Base-by-base conservation (phyloP, 2,888 invertebrate species). In the Argynnis bischoffii region DNA sequence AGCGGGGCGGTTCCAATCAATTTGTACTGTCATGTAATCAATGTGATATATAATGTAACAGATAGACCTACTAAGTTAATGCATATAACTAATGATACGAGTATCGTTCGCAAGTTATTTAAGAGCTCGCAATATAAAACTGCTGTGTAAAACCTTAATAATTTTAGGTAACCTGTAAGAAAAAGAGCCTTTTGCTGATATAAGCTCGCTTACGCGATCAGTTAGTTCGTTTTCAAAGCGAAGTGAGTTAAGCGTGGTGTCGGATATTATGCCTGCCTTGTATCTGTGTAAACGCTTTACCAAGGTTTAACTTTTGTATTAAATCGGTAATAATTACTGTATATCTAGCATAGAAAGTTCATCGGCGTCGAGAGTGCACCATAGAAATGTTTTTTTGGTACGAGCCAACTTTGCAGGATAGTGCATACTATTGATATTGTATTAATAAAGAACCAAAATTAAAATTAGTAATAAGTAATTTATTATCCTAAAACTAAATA, bases 391-490 rank as follows among this genome's bases (percentile, higher is more conserved):
- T 73, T 72, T 89, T 87, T 90, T 86, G 88, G 88, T 89, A 90
- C 81, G 87, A 88, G 89, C 85, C 89, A 88, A 89, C 81, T 87
- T 87, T 85, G 89, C 91, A 90, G 88, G 86, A 92, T 91, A 92
- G 90, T 88, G 89, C 89, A 92, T 92, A 92, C 91, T 91, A 91
- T 87, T 88, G 89, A 92, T 92, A 92, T 92, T 92, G 92, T 92
- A 92, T 91, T 91, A 91, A 92, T 92, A 92, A 93, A 93, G 93
- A 93, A 93, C 93, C 93, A 93, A 93, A 92, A 88, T 90, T 90
- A 88, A 88, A 90, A 84, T 90, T 93, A 93, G 93, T 84, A 88
- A 89, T 92, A 92, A 92, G 92, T 93, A 93, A 93, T 93, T 93
- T 92, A 93, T 92, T 93, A 92, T 92, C 93, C 92, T 92, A 91